Base-by-base conservation (phyloP, 2,888 invertebrate genomes). In the Drosophila trichaetosa region DNA sequence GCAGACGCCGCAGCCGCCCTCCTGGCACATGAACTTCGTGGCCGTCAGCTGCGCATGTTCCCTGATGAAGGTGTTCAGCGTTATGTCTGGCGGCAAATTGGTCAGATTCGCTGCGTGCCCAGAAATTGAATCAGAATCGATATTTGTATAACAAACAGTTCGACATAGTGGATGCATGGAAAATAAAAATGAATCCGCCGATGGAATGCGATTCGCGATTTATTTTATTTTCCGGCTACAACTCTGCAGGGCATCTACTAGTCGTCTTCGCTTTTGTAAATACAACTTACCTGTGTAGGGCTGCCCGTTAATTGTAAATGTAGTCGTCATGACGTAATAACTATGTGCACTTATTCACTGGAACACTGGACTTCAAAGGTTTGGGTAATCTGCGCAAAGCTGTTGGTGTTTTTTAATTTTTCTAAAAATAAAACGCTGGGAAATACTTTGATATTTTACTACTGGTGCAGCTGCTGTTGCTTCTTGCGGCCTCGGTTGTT, bases 1-100 rank as follows among this genome's bases (percentile, higher is more conserved):
- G 78, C 95, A 96, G 54, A 94, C 94, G 0, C 96, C 96, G 83
- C 96, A 96, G 21, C 96, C 96, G 36, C 96, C 96, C 89, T 96
- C 96, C 46, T 93, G 93, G 79, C 96, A 96, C 95, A 95, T 95
- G 53, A 93, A 94, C 83, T 96, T 96, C 0, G 96, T 96, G 16
- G 95, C 96, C 38, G 94, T 94, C 1, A 95, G 91, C 38, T 94
- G 93, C 10, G 94, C 94, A 87, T 94, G 92, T 8, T 95, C 94
- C 21, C 96, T 93, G 60, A 96, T 94, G 75, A 94, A 96, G 1
- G 94, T 93, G 78, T 95, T 95, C 18, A 96, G 92, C 0, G 94
- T 94, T 0, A 94, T 95, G 46, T 93, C 91, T 4, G 89, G 80
- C 1, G 93, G 91, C 86, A 92, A 0, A 92, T 90, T 67, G 91